Evolutionary conservation across 30 jellyfish, hydroid and myxozoan genomes (phyloP), one percentile per base, ranked within the genome.

Genomic region (Rhopilema esculentum): DNA sequence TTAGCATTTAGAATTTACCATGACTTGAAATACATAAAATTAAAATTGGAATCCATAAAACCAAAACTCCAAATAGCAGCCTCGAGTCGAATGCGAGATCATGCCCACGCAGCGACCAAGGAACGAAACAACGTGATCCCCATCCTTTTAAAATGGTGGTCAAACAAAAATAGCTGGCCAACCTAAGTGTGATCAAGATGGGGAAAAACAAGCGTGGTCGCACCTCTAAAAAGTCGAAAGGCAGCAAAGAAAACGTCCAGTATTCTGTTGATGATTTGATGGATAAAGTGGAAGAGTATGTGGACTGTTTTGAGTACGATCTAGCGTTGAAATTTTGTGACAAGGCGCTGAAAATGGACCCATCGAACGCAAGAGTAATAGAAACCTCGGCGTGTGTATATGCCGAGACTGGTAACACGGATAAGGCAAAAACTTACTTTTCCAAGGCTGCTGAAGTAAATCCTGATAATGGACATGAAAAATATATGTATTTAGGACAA

Each of bases 401-500:
- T 33, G 99, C 99, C 0, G 99, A 96, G 53, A 21, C 81, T 6
- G 97, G 97, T 21, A 97, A 96, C 70, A 27, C 49, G 19, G 97
- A 87, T 17, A 48, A 66, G 25, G 91, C 98, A 50, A 87, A 71
- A 69, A 69, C 69, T 53, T 83, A 61, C 24, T 88, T 91, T 77
- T 66, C 63, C 7, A 91, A 88, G 73, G 99, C 99, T 24, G 96
- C 80, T 49, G 96, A 87, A 49, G 16, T 82, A 26, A 80, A 88
- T 23, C 95, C 97, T 1, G 95, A 81, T 7, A 30, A 52, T 4
- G 99, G 99, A 30, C 97, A 96, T 67, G 96, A 86, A 32, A 96
- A 96, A 66, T 96, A 79, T 89, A 87, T 96, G 96, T 96, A 96
- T 79, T 78, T 96, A 17, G 99, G 99, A 40, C 99, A 96, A 33